Base-by-base conservation (phyloP, 2,888 invertebrate species). In the Drosophila pegasa region DNA sequence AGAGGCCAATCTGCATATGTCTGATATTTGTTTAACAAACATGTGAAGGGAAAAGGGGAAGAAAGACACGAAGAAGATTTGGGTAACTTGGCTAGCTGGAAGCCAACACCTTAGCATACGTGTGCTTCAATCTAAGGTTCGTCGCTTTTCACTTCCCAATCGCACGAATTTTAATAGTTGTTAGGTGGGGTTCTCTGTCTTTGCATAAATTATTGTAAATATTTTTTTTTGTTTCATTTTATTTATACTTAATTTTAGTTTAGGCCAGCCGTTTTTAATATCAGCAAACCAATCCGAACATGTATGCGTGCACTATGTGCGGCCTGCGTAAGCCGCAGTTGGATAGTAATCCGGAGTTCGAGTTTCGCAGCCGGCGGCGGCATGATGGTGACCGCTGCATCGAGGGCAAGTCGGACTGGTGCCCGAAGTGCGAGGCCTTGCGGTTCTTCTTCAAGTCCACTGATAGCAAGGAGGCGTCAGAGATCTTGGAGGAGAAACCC, bases 271-370 rank as follows among this genome's bases (percentile, higher is more conserved):
- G 12, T 47, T 47, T 59, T 63, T 31, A 47, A 1, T 22, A 51
- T 1, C n/a, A 18, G 3, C 9, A 8, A 8, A 29, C 29, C 33
- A 8, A 18, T 16, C 2, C 2, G 29, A 54, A 18, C 10, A 84
- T 87, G 81, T 80, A 52, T 29, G 12, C 51, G 6, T 82, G 84
- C 18, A 50, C 50, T 0, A 47, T 50, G 0, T 87, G 78, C n/a
- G 67, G 71, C 10, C 12, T 41, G 1, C 50, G 31, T 25, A 75
- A 75, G 18, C 2, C 20, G 1, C 20, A 38, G n/a, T 29, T 83
- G 1, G 54, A n/a, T 10, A 29, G 25, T 14, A 43, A 38, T 18
- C 57, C 64, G 14, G 51, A 69, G 0, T 72, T 43, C 29, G 66
- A 76, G 40, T 59, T 68, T 3, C 72, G 76, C 7, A 64, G 57